phyloP scores from a whole-genome alignment of 2,113 vertebrate genomes.

The Clarias gariepinus region DNA sequence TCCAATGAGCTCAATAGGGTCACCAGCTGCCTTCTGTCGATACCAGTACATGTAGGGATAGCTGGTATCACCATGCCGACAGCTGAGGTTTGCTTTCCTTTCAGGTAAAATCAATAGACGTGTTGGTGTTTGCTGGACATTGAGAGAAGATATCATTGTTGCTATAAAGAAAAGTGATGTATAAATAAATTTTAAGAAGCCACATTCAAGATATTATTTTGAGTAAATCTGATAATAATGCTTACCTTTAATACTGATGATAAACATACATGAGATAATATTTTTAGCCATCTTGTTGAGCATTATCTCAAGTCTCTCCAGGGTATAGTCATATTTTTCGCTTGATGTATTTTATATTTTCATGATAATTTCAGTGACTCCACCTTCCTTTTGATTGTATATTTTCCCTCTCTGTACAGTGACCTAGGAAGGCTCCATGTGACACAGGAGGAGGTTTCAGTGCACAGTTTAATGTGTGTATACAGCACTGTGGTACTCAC shows the following conservation, averaged over 20 bases:
- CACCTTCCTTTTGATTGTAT: not conserved
- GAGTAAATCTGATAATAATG: not conserved
- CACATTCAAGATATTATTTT: not conserved
- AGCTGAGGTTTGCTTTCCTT: conserved; percentile 26
- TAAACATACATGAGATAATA: not conserved
- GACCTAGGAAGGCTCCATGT: no score
- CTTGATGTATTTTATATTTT: not conserved
- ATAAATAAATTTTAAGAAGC: not conserved
- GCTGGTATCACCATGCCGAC: conserved; percentile 38
- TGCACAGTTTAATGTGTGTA: no score
- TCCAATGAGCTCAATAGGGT: conserved; percentile 42
- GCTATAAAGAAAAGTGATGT: conserved; percentile 5
- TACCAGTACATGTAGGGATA: conserved; percentile 54
- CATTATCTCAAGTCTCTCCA: not conserved
- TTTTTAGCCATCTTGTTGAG: not conserved
- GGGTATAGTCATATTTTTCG: not conserved
- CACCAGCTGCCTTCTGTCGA: conserved; percentile 29
- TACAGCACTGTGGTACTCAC: no score
- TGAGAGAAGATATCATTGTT: conserved; percentile 10
- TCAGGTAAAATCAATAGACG: not conserved
- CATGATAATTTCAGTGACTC: not conserved
- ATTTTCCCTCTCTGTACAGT: not conserved
- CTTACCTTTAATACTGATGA: not conserved
- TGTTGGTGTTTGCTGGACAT: conserved; percentile 38
- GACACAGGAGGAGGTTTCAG: no score